A percentile compares a stretch with the other conserved stretches of the same genome.
Evolutionary conservation across 2,113 vertebrate genomes (phyloP).

Genomic region (Onychorhynchus coronatus): DNA sequence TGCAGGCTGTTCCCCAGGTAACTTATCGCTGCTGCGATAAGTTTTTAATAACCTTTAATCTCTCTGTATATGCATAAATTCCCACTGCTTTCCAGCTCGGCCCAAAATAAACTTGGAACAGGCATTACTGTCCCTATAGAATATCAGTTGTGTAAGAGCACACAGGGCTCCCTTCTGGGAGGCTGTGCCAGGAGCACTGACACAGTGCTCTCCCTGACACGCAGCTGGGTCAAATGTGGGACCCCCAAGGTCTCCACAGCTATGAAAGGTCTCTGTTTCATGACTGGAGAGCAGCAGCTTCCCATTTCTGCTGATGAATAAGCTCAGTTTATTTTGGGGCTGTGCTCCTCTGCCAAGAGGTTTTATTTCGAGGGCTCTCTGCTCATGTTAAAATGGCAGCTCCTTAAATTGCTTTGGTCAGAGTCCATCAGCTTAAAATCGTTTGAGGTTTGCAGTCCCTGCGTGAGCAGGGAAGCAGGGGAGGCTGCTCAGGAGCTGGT

Average conservation of each 20-base stretch:
- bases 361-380: slow-evolving; percentile 19
- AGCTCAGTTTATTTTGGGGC: background rate
- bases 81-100: background rate
- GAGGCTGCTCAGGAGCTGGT: background rate
- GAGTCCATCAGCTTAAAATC: background rate
- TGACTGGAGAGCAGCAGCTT: background rate
- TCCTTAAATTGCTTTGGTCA: slow-evolving; percentile 33
- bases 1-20: background rate
- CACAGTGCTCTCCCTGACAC: background rate
- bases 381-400: background rate
- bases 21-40: background rate
- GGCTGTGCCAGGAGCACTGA: background rate
- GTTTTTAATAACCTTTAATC: background rate
- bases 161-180: background rate
- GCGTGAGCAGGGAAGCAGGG: background rate
- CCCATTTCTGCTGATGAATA: background rate
- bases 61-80: background rate
- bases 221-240: accelerated
- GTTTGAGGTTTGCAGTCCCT: background rate
- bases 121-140: background rate
- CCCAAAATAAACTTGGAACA: background rate
- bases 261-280: background rate
- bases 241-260: background rate
- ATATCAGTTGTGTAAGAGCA: background rate
- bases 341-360: background rate